These are phyloP conservation scores for Cryptocheilus praepositus DNA, from an alignment of 2,888 invertebrate genomes.

Conservation along the genomic window DNA sequence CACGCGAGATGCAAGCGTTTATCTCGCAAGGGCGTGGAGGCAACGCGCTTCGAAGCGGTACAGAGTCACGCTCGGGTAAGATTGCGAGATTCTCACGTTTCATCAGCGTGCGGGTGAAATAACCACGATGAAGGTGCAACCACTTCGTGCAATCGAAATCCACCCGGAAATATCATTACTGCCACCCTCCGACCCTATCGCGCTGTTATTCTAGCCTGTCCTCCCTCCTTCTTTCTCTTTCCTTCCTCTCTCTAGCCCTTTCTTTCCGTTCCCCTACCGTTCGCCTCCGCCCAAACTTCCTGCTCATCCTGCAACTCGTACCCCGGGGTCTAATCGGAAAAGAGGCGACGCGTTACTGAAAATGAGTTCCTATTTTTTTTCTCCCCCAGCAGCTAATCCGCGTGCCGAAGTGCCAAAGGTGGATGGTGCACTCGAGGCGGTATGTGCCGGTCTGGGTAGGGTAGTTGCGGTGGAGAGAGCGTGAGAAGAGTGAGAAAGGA, in stretches of 20 bases:
- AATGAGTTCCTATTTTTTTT: conserved; percentile 44
- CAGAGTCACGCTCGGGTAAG: too few species aligned
- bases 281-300: conserved; percentile 26
- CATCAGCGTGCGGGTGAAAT: not conserved
- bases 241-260: too few species aligned
- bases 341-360: conserved; percentile 40
- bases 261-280: not conserved
- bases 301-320: conserved; percentile 26
- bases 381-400: conserved; percentile 8
- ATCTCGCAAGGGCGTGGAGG: too few species aligned
- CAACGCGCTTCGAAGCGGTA: too few species aligned
- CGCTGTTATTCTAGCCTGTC: not conserved
- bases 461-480: conserved; percentile 20
- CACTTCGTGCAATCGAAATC: conserved; percentile 24
- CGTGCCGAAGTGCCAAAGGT: conserved; percentile 36
- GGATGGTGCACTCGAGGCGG: conserved; percentile 22
- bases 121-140: conserved; percentile 13
- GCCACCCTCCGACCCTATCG: conserved; percentile 12
- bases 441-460: conserved; percentile 25
- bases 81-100: not conserved
- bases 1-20: too few species aligned
- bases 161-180: conserved; percentile 27
- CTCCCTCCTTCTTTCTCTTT: too few species aligned
- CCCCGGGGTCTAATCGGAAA: conserved; percentile 49
- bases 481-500: conserved; percentile 21